Conservation (phyloP, 2,888 invertebrate genomes). For the Ptilodon capucinus region DNA sequence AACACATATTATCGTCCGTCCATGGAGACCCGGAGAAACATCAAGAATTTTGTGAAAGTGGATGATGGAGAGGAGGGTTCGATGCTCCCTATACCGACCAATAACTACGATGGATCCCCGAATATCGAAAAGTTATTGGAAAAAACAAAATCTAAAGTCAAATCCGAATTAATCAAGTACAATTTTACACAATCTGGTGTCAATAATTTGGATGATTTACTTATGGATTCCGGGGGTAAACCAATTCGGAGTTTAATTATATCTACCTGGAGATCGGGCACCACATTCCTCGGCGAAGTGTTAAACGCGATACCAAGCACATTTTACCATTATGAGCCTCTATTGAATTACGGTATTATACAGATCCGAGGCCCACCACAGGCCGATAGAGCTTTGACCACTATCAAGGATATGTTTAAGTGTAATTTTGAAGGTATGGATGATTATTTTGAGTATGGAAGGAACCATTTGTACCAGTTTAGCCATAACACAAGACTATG, state of each 20-base stretch:
- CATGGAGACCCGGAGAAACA: constrained; percentile 67
- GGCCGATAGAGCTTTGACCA: constrained; percentile 85
- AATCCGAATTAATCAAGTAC: constrained; percentile 63
- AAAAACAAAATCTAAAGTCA: constrained; percentile 62
- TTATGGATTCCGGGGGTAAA: constrained; percentile 86
- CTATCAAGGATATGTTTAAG: constrained; percentile 87
- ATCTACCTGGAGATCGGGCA: constrained; percentile 96
- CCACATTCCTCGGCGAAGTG: constrained; percentile 94
- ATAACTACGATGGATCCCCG: constrained; percentile 60
- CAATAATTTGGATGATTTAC: constrained; percentile 85
- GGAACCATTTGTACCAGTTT: constrained; percentile 89
- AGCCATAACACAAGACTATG: constrained; percentile 93
- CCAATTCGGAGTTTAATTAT: constrained; percentile 90
- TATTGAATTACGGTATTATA: constrained; percentile 91
- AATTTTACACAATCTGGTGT: constrained; percentile 65
- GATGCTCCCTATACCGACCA: constrained; percentile 60
- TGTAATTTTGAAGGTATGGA: constrained; percentile 90
- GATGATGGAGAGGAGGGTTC: constrained; percentile 72
- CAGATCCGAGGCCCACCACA: constrained; percentile 90
- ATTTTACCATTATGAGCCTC: constrained; percentile 95
- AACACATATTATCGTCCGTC: constrained; percentile 75
- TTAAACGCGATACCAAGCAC: constrained; percentile 92
- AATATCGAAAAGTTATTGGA: constrained; percentile 66
- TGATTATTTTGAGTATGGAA: constrained; percentile 90
- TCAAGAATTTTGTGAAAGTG: constrained; percentile 83